A percentile compares a stretch with the other conserved stretches of the same genome.
Evolutionary conservation across 2,113 vertebrate species (phyloP).

Genomic region (Burhinus oedicnemus): DNA sequence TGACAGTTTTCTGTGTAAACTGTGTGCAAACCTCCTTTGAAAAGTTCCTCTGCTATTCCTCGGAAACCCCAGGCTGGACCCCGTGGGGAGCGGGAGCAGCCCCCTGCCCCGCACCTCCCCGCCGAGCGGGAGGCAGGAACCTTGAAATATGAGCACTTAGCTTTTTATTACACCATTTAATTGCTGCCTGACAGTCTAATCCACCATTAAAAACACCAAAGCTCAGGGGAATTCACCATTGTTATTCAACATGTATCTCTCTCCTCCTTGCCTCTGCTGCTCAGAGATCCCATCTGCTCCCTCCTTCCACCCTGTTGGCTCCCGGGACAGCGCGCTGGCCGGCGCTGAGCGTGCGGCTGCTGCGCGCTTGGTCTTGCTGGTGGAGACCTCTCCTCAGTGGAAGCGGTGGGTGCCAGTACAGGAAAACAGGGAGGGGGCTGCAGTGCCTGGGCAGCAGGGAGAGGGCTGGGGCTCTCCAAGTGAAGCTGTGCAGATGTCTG

Average conservation of each 20-base stretch:
- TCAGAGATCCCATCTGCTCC: not conserved
- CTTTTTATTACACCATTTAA: constrained; percentile 67
- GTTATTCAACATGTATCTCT: constrained; percentile 21
- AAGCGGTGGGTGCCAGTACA: not conserved
- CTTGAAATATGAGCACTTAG: constrained; percentile 55
- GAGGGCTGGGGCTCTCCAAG: no score
- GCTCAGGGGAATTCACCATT: constrained; percentile 37
- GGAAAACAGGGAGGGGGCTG: rapidly evolving
- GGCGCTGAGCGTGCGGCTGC: rapidly evolving
- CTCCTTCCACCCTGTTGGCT: not conserved
- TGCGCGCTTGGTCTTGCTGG: not conserved
- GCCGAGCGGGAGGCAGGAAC: not conserved
- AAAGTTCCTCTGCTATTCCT: not conserved
- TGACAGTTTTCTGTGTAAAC: not conserved
- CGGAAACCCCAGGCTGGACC: not conserved
- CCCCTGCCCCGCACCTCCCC: not conserved
- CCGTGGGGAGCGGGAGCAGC: not conserved
- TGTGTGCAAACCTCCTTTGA: not conserved
- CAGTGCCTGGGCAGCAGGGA: not conserved
- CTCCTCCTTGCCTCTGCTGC: not conserved
- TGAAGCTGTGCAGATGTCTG: rapidly evolving
- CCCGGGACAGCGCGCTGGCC: not conserved
- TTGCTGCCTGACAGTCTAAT: constrained; percentile 64
- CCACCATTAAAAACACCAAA: constrained; percentile 48
- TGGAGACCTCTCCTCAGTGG: not conserved